Evolutionary conservation across 2,888 invertebrate genomes (phyloP), one percentile per base, ranked within the genome.

Genomic region (Sarcophaga caerulescens): DNA sequence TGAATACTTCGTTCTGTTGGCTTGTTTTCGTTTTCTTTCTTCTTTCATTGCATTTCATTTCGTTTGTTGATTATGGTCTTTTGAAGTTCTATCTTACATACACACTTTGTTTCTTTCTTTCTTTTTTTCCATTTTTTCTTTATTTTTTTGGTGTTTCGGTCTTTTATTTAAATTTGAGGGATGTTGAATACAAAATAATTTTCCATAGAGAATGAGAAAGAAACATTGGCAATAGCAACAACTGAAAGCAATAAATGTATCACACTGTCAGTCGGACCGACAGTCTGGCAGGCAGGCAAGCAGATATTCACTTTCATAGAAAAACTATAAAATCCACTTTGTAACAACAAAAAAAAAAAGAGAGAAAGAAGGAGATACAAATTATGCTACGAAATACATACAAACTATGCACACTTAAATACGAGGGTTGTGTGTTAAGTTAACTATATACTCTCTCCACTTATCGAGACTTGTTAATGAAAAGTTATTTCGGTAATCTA

Each of bases 111-210:
- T 21, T 60, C 17, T 19, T 60, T 60, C 3, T 19, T 10, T n/a
- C 3, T n/a, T 21, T 21, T 19, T 52, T 14, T 52, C 4, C 17
- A 47, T 17, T 52, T 52, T 14, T 52, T 14, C 14, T 17, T 52
- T 52, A 1, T 3, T 52, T 52, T 52, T 52, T 14, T 52, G 17
- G 52, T 52, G 52, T 52, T 52, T 52, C 17, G 6, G 17, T 59
- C 21, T 60, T 68, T 74, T 69, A 68, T 78, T 6, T 4, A 21
- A 60, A 62, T 78, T 65, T 69, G 17, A 35, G 25, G 3, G 59
- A 79, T 74, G 57, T 80, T 79, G 84, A 84, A 84, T 84, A 65
- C 70, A 80, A 47, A 47, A 75, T 65, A 80, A 80, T 75, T 84
- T 84, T 79, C 35, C 14, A 70, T 25, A 59, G 35, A 19, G 70